These are phyloP conservation scores for Minunthozetes semirufus DNA, from an alignment of 2,888 invertebrate genomes.

Conservation along the genomic window DNA sequence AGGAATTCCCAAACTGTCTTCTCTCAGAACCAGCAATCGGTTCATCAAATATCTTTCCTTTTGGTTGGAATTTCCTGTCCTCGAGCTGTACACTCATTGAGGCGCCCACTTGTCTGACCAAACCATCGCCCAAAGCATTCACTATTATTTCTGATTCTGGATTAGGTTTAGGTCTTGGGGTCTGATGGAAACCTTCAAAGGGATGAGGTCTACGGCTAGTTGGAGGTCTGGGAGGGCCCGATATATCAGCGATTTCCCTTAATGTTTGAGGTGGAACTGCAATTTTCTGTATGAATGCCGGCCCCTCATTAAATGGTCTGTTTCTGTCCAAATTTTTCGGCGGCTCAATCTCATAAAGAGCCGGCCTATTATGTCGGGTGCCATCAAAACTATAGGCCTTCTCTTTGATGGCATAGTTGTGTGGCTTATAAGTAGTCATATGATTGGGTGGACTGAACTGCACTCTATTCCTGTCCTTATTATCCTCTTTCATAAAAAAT, in stretches of 20 bases:
- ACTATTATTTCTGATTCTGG: background rate
- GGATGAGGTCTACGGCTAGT: background rate
- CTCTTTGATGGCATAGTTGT: background rate
- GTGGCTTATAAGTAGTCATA: background rate
- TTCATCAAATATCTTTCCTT: conserved; percentile 20
- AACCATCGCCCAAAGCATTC: background rate
- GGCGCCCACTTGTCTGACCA: conserved; percentile 15
- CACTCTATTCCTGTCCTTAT: background rate
- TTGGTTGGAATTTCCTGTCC: background rate
- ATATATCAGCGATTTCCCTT: conserved; percentile 2
- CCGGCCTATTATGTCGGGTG: background rate
- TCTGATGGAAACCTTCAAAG: conserved; percentile 10
- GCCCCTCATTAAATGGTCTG: background rate
- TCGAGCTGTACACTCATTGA: conserved; percentile 12
- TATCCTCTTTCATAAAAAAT: no score
- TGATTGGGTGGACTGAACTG: background rate
- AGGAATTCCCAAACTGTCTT: background rate
- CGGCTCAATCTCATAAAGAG: conserved; percentile 13
- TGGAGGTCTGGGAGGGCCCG: background rate
- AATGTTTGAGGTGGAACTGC: background rate
- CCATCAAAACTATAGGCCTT: background rate
- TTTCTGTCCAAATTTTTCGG: background rate
- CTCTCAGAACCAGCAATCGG: background rate
- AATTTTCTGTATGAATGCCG: conserved; percentile 7
- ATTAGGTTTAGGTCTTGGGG: background rate